Evolutionary conservation across 2,797 vertebrate species (phyloP), one percentile per base, ranked within the genome.

Genomic region (Microtus californicus): DNA sequence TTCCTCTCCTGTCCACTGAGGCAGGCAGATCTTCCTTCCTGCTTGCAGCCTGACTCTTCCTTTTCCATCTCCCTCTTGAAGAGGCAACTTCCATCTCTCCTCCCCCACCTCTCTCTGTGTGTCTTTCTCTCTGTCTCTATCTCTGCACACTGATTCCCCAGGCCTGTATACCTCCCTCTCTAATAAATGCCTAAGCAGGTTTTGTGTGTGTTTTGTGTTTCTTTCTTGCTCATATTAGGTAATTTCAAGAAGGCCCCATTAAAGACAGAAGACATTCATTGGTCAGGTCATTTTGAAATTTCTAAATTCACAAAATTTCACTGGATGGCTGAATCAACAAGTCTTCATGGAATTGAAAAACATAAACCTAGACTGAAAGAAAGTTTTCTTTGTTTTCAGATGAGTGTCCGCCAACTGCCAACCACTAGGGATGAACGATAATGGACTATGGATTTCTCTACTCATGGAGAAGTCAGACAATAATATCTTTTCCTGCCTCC

Each of bases 231-330:
- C 19, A 0, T 6, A 19, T 19, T 5, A 56, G 54, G 17, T 56
- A 56, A 56, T 56, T 56, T 56, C 54, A 56, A 21, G 54, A 95
- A 93, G 56, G 71, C 21, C 73, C 25, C 45, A 54, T 2, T 40
- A 91, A 90, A 93, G 48, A 65, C 1, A 80, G 27, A 81, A 17
- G 12, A 3, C 27, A 31, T 43, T 54, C n/a, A n/a, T n/a, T n/a
- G 40, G 37, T 56, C 78, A 93, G 71, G 37, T 43, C 43, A 90
- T 77, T 96, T 95, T 63, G 83, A 80, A 93, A 85, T 63, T 91
- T 93, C 54, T 87, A 80, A 90, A 92, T 94, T 92, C 74, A 61
- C 59, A 83, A 71, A 91, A 13, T n/a, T 63, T 89, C 78, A 78
- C 34, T 86, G 13, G 7, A 88, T 51, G 63, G 77, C 13, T 73